Conservation (phyloP, 2,797 vertebrate genomes). For the Hemitrygon akajei region DNA sequence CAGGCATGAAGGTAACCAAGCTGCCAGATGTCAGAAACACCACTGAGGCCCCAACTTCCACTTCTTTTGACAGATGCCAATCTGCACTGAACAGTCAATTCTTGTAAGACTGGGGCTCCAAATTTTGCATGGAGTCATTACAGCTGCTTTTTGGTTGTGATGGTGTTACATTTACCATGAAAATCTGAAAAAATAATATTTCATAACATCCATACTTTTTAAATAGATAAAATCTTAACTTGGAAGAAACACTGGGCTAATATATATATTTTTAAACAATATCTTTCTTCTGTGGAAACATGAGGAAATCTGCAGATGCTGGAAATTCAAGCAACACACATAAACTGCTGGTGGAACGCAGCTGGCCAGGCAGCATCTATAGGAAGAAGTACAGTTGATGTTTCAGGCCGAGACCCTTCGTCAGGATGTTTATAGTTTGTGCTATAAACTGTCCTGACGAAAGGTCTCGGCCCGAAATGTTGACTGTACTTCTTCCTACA, state of each 20-base stretch:
- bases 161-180: neutral
- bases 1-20: conserved; percentile 2
- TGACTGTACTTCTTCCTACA: too few relatives aligned
- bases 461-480: too few relatives aligned
- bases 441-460: too few relatives aligned
- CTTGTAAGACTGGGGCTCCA: neutral
- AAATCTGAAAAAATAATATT: neutral
- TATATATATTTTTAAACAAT: neutral
- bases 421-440: too few relatives aligned
- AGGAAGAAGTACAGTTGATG: too few relatives aligned
- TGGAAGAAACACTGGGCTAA: neutral
- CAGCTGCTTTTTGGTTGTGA: neutral
- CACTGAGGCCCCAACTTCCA: neutral
- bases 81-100: neutral
- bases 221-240: neutral
- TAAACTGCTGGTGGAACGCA: too few relatives aligned
- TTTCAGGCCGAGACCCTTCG: too few relatives aligned
- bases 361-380: too few relatives aligned
- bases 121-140: neutral
- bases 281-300: neutral
- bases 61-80: neutral
- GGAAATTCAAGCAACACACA: too few relatives aligned
- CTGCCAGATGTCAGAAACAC: conserved; percentile 4
- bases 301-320: too few relatives aligned
- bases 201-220: neutral